Evolutionary conservation across 2,888 invertebrate genomes (phyloP).

Genomic region (Tupiocoris notatus): DNA sequence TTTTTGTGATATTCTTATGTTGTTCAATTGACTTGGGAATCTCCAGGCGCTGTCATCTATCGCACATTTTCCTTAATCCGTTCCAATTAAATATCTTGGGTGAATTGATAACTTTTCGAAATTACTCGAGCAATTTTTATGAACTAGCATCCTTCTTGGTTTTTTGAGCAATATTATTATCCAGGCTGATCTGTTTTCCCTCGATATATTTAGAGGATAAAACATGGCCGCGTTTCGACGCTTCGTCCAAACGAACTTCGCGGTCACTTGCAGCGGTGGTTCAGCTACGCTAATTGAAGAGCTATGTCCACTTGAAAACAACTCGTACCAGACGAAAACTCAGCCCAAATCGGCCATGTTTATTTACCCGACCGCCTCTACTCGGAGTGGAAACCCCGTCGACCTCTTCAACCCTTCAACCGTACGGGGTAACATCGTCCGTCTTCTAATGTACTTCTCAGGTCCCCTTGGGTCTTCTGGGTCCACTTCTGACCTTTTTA

Average conservation of each 20-base stretch:
- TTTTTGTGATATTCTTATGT: too few species aligned
- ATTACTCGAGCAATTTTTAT: too few species aligned
- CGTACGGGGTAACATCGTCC: constrained; percentile 3
- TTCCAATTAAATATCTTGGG: too few species aligned
- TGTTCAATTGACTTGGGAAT: too few species aligned
- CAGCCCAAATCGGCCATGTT: constrained; percentile 19
- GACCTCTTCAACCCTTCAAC: not conserved
- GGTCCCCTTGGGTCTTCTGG: constrained; percentile 9
- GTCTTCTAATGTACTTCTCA: constrained; percentile 24
- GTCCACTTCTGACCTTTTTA: constrained; percentile 17
- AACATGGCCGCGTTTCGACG: not conserved
- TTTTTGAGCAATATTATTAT: too few species aligned
- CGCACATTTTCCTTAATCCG: too few species aligned
- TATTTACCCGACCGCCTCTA: constrained; percentile 2
- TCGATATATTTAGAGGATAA: too few species aligned
- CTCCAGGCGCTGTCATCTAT: too few species aligned
- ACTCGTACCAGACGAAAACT: not conserved
- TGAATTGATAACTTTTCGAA: too few species aligned
- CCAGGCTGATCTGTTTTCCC: too few species aligned
- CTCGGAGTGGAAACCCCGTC: not conserved
- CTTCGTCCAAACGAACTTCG: not conserved
- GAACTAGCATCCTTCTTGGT: too few species aligned
- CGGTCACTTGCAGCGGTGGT: not conserved
- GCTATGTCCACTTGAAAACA: constrained; percentile 20
- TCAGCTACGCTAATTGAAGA: constrained; percentile 12